Evolutionary conservation across 2,113 vertebrate genomes (phyloP), one percentile per base, ranked within the genome.

Genomic region (Leiothrix lutea): DNA sequence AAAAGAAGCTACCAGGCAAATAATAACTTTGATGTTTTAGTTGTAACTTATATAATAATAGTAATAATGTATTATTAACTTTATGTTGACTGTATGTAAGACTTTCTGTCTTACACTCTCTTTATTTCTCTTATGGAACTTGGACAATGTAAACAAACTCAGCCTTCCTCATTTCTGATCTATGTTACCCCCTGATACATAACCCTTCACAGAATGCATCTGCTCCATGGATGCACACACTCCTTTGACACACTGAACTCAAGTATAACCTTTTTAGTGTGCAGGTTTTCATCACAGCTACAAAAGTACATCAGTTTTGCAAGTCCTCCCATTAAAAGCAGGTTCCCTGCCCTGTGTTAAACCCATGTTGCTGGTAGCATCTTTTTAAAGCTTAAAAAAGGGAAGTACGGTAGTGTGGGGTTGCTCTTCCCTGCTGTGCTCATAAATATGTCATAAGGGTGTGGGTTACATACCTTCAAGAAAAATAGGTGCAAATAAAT

Each of bases 331-430:
- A 8, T 45, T 44, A 36, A 29, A 85, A 64, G 72, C 36, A 26
- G 7, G 1, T 40, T 16, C 15, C 12, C 44, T 21, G 21, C 51
- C 35, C 25, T 21, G 16, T 0, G 0, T 29, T 79, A 48, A 84
- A 53, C 25, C 18, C 19, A 1, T 4, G 9, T 42, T 42, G 35
- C 58, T 56, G 45, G 61, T 64, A 70, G 56, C 77, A 35, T 38
- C 72, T 53, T 90, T 78, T 57, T 51, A 73, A 89, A 91, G 23
- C 57, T 85, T 77, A 65, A 58, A 51, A 51, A 81, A 64, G 10
- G 33, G 9, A 73, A 88, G 20, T 61, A 45, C 1, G n/a, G 26
- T 22, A 11, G 15, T 13, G 40, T 53, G 62, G 6, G 16, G 24
- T 2, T 42, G 21, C 40, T 83, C 72, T 51, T 31, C 47, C 40